Conservation (phyloP, 2,888 invertebrate species). For the Mystacides longicornis region DNA sequence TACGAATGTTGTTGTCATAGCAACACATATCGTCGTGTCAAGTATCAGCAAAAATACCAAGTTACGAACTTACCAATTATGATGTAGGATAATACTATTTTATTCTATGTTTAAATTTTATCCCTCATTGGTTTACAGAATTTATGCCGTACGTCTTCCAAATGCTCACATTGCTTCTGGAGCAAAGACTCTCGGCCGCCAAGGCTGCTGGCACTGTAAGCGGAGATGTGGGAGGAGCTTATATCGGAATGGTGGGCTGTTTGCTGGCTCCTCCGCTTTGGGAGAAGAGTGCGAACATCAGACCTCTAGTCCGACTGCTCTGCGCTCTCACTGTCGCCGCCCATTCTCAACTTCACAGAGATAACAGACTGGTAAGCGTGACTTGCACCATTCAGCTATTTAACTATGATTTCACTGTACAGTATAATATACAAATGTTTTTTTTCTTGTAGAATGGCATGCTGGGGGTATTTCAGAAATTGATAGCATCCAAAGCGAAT, state of each 20-base stretch:
- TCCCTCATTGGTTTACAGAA: conserved; percentile 51
- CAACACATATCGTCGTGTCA: too few relatives aligned
- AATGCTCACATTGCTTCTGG: conserved; percentile 86
- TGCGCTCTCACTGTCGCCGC: conserved; percentile 68
- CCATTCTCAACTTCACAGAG: conserved; percentile 32
- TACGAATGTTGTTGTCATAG: too few relatives aligned
- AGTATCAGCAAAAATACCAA: too few relatives aligned
- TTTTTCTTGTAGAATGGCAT: conserved; percentile 57
- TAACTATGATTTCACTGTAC: too few relatives aligned
- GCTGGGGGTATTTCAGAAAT: conserved; percentile 92
- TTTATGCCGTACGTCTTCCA: conserved; percentile 99
- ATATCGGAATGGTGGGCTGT: conserved; percentile 84
- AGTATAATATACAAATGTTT: too few relatives aligned
- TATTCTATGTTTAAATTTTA: too few relatives aligned
- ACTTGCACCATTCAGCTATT: too few relatives aligned
- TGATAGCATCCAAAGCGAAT: conserved; percentile 89
- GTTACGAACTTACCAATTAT: too few relatives aligned
- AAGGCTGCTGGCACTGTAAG: conserved; percentile 34
- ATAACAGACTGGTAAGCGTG: conserved; percentile 55
- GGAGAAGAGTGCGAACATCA: conserved; percentile 90
- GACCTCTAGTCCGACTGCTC: conserved; percentile 86
- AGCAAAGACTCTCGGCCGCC: conserved; percentile 50
- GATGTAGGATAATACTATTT: too few relatives aligned
- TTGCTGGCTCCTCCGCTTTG: conserved; percentile 85
- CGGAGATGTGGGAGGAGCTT: conserved; percentile 66